Evolutionary conservation across 1,140 invertebrate species (phyloP).

Genomic region (Temnothorax longispinosus): DNA sequence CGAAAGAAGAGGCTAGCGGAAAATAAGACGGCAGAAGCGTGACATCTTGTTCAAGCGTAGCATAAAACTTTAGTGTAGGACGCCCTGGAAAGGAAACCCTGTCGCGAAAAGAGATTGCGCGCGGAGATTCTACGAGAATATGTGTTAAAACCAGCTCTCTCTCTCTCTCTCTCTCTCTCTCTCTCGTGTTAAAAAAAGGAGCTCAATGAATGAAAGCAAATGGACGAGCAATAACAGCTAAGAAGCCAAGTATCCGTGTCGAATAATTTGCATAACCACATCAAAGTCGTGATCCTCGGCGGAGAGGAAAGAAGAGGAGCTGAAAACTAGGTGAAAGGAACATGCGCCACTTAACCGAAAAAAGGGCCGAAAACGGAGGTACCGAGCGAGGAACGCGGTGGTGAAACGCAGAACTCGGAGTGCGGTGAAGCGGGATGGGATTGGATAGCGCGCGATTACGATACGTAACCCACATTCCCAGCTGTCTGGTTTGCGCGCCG

Average conservation of each 20-base stretch:
- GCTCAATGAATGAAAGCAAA: constrained; percentile 10
- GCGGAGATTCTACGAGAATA: not conserved
- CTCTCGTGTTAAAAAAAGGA: constrained; percentile 8
- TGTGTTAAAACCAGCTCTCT: not conserved
- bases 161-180: not conserved
- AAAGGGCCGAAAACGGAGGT: not conserved
- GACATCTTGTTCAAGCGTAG: constrained; percentile 32
- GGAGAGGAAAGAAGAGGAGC: not conserved
- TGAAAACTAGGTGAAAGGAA: not conserved
- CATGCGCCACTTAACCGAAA: not conserved
- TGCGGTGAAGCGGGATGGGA: constrained; percentile 30
- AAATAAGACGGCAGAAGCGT: constrained; percentile 47
- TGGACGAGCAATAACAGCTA: not conserved
- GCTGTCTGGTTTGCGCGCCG: constrained; percentile 53
- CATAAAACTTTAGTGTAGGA: constrained; percentile 44
- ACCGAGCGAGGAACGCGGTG: not conserved
- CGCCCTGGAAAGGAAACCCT: constrained; percentile 23
- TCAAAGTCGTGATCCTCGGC: constrained; percentile 53
- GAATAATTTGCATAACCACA: constrained; percentile 59
- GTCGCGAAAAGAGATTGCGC: not conserved
- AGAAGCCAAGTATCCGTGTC: constrained; percentile 29
- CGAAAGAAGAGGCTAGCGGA: constrained; percentile 30
- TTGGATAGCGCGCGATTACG: constrained; percentile 61
- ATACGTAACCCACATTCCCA: constrained; percentile 58
- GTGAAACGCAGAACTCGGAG: constrained; percentile 40